A percentile compares a stretch with the other conserved stretches of the same genome.
Conservation (phyloP, 2,888 invertebrate genomes). For the Aromia moschata region DNA sequence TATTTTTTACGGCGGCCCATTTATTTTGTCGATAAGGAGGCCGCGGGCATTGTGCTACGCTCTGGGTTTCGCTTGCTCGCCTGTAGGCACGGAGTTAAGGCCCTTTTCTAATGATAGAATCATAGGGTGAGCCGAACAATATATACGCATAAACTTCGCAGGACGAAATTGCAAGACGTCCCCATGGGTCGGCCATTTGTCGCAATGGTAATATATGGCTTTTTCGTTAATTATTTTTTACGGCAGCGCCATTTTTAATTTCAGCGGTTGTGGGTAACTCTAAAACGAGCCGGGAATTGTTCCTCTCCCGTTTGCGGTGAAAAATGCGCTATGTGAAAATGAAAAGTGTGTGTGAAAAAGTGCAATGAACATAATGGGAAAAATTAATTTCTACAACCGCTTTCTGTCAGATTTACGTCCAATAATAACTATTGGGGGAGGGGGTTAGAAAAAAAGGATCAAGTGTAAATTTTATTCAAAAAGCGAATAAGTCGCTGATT, state of each 20-base stretch:
- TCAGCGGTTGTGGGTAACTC: slow-evolving; percentile 21
- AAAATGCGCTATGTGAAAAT: neutral
- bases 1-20: slow-evolving; percentile 53
- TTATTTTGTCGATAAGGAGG: slow-evolving; percentile 49
- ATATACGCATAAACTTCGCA: slow-evolving; percentile 50
- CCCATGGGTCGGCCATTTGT: slow-evolving; percentile 43
- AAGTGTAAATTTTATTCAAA: too few relatives aligned
- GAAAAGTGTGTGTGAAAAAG: neutral
- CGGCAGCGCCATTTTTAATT: slow-evolving; percentile 24
- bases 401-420: too few relatives aligned
- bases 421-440: too few relatives aligned
- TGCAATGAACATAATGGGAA: too few relatives aligned
- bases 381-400: too few relatives aligned
- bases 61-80: slow-evolving; percentile 41
- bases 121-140: slow-evolving; percentile 60
- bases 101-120: slow-evolving; percentile 62
- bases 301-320: neutral
- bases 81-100: slow-evolving; percentile 45
- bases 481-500: too few relatives aligned
- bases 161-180: slow-evolving; percentile 49
- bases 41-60: slow-evolving; percentile 35
- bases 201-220: slow-evolving; percentile 32
- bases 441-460: too few relatives aligned
- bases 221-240: slow-evolving; percentile 39
- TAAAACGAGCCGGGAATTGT: neutral